Conservation (phyloP, 64 coral and sea anemone species). For the Trachythela sp. region DNA sequence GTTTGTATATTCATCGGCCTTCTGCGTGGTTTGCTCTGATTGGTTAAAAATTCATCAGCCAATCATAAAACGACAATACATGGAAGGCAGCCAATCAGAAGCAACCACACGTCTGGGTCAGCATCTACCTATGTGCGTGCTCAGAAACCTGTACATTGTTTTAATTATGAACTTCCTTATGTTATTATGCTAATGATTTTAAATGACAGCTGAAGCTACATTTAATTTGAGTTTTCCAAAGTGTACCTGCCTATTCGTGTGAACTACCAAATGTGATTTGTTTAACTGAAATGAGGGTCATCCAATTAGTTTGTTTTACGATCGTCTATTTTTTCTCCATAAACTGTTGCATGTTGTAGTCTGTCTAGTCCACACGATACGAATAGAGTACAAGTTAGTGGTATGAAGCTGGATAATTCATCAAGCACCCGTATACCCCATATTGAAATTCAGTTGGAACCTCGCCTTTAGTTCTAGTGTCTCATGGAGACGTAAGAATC, state of each 20-base stretch:
- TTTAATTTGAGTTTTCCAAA: not conserved
- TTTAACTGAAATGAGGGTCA: not conserved
- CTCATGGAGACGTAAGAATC: too few species aligned
- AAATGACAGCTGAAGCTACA: not conserved
- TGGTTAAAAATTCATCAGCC: slow-evolving; percentile 45
- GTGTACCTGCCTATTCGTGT: not conserved
- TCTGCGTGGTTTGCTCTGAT: slow-evolving; percentile 99
- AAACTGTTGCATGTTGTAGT: too few species aligned
- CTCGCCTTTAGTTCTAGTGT: too few species aligned
- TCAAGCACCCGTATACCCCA: too few species aligned
- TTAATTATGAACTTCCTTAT: not conserved
- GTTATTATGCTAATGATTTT: too few species aligned
- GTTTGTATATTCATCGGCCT: slow-evolving; percentile 72
- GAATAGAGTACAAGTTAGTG: too few species aligned
- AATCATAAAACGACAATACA: slow-evolving; percentile 44
- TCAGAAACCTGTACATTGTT: not conserved
- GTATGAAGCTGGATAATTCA: too few species aligned
- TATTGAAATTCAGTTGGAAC: too few species aligned
- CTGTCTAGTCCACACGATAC: too few species aligned
- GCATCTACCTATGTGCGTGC: not conserved
- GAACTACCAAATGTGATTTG: not conserved
- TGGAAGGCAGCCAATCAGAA: slow-evolving; percentile 51
- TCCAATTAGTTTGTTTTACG: too few species aligned
- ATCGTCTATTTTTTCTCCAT: too few species aligned
- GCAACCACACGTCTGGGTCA: slow-evolving; percentile 78